A percentile compares a stretch with the other conserved stretches of the same genome.
phyloP scores from a whole-genome alignment of 2,113 vertebrate species.

The Coryphaenoides rupestris region DNA sequence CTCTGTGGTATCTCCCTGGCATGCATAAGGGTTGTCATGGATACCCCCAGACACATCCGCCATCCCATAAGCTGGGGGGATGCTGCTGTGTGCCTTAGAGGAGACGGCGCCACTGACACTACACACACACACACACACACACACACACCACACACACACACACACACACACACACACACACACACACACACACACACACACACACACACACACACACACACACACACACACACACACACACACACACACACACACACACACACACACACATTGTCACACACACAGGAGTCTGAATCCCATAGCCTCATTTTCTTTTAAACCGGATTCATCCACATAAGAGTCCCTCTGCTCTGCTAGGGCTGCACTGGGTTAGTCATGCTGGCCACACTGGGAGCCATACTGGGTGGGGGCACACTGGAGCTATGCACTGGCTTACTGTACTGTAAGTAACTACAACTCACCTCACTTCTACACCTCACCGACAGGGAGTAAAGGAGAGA shows the following conservation, averaged over 20 bases:
- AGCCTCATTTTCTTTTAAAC: constrained; percentile 47
- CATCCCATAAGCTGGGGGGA: constrained; percentile 73
- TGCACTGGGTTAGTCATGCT: too few relatives aligned
- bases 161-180: not conserved
- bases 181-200: not conserved
- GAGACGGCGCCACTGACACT: constrained; percentile 59
- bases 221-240: constrained; percentile 2
- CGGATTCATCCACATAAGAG: constrained; percentile 25
- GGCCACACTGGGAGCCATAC: too few relatives aligned
- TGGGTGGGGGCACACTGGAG: too few relatives aligned
- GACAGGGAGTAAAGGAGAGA: constrained; percentile 7
- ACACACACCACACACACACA: constrained; percentile 22
- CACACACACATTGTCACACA: too few relatives aligned
- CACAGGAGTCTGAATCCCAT: constrained; percentile 44
- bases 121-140: too few relatives aligned
- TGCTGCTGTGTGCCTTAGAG: constrained; percentile 66
- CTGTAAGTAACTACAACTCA: too few relatives aligned
- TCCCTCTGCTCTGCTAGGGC: constrained; percentile 18
- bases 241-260: constrained; percentile 6
- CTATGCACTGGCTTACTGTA: too few relatives aligned
- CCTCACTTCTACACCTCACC: too few relatives aligned
- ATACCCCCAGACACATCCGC: constrained; percentile 77
- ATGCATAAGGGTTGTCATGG: constrained; percentile 80
- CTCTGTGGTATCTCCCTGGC: constrained; percentile 56
- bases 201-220: not conserved